phyloP scores from a whole-genome alignment of 2,888 invertebrate species.

The Willowsia nigromaculata region DNA sequence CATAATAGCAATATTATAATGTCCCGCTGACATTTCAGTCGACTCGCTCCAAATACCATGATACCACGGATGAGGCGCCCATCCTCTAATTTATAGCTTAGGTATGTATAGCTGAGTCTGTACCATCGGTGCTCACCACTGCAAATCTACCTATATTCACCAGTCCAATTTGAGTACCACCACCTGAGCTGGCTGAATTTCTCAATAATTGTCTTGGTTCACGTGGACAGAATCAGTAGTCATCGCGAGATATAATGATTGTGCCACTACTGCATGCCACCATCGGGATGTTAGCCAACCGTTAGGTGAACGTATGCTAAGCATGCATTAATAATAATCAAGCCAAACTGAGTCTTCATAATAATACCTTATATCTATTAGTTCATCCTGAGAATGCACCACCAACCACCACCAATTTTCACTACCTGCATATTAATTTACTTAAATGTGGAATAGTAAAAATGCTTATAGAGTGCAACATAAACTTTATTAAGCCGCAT shows the following conservation, averaged over 20 bases:
- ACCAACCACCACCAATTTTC: neutral
- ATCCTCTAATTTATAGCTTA: constrained; percentile 32
- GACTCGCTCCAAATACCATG: constrained; percentile 57
- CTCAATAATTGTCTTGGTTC: constrained; percentile 27
- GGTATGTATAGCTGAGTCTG: neutral
- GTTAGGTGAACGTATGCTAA: neutral
- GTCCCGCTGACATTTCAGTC: constrained; percentile 62
- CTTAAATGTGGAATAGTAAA: neutral
- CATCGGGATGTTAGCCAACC: neutral
- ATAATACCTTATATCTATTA: too few species aligned
- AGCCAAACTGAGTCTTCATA: neutral
- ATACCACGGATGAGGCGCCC: constrained; percentile 34
- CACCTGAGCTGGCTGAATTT: constrained; percentile 8
- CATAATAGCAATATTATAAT: neutral
- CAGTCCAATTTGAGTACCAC: constrained; percentile 8
- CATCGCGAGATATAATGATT: neutral
- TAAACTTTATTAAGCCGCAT: neutral
- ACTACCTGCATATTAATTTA: neutral
- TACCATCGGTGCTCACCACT: constrained; percentile 24
- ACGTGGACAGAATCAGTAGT: constrained; percentile 16
- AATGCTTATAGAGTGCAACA: neutral
- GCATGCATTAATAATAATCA: neutral
- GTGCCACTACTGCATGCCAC: neutral
- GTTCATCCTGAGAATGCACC: neutral
- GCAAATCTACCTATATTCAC: constrained; percentile 29